Base-by-base conservation (phyloP, 2,113 vertebrate genomes). In the Ptyas mucosa region DNA sequence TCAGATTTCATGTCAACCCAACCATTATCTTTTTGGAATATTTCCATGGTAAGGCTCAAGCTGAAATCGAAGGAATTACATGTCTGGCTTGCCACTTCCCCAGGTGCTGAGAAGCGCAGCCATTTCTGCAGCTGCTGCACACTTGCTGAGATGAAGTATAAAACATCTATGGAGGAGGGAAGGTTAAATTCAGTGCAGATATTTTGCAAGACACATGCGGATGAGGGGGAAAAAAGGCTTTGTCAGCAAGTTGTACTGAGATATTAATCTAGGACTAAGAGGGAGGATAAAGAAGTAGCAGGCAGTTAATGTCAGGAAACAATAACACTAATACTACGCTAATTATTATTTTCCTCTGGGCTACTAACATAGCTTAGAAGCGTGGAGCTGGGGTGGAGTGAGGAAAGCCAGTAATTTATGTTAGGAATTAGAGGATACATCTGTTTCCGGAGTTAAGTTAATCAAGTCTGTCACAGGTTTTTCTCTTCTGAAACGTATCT, bases 261-360 rank as follows among this genome's bases (percentile, higher is more conserved):
- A 12, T 85, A 69, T 86, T 81, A 90, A 52, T 90, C 88, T 90
- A 81, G 75, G 21, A 23, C 12, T 11, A 49, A 85, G 46, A 5
- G 23, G 96, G 94, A 95, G 92, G 94, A 94, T 94, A 90, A 93
- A 95, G 94, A 94, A 97, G 96, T 96, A 98, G 96, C 95, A 96
- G 93, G 91, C 92, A 96, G 96, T 97, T 97, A 96, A 96, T 97
- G 96, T 96, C 97, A 97, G 97, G 97, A 98, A 98, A 98, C 94
- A 98, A 98, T 98, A 98, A 96, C 96, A 93, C 95, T 97, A 98
- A 98, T 98, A 98, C 97, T 97, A 95, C 89, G 34, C 95, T 97
- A 97, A 98, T 98, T 97, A 98, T 97, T 97, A 94, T 97, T 98
- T 98, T 98, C 97, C 97, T 97, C 96, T 94, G 43, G 96, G 97